Evolutionary conservation across 2,113 vertebrate genomes (phyloP).

Genomic region (Lanius collurio): DNA sequence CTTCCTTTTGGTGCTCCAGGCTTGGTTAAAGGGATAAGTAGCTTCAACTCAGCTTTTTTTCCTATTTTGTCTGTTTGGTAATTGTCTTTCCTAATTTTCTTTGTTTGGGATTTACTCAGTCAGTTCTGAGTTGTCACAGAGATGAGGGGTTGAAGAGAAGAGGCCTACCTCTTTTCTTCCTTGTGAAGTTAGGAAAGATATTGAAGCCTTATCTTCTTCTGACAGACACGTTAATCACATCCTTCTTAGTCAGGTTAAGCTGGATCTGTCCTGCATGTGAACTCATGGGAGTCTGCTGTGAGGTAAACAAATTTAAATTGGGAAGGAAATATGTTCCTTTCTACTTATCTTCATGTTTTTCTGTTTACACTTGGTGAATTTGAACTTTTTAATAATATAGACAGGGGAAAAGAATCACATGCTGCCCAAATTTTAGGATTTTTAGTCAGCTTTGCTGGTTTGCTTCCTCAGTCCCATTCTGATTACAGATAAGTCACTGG

Average conservation of each 20-base stretch:
- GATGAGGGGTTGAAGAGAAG: background rate
- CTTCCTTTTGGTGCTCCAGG: background rate
- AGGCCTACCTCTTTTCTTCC: background rate
- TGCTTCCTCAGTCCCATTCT: background rate
- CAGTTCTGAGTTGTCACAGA: background rate
- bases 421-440: background rate
- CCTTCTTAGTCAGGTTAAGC: background rate
- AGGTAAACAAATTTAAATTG: background rate
- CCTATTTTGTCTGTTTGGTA: background rate
- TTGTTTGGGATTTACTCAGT: background rate
- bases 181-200: background rate
- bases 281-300: background rate
- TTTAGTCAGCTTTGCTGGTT: background rate
- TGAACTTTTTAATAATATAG: background rate
- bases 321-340: background rate
- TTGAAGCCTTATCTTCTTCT: background rate
- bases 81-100: background rate
- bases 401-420: background rate
- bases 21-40: background rate
- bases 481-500: background rate
- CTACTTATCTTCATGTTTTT: background rate
- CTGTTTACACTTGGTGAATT: background rate
- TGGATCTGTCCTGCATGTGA: background rate
- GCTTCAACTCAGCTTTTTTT: background rate
- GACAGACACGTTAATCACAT: background rate